Conservation (phyloP, 2,113 vertebrate genomes). For the Plestiodon gilberti region DNA sequence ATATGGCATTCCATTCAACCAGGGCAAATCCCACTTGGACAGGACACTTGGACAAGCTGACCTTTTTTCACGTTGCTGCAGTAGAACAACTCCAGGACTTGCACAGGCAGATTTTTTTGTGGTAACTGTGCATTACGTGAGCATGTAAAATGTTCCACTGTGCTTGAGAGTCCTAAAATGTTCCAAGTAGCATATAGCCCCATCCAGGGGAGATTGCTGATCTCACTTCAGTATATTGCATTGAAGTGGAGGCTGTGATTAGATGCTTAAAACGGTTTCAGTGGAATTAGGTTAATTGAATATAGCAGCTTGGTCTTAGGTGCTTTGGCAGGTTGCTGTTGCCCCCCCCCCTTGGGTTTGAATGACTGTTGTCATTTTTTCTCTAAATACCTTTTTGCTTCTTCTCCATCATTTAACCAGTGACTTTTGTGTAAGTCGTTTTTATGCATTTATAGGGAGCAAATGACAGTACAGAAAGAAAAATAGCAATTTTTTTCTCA, state of each 20-base stretch:
- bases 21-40: background rate
- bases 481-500: background rate
- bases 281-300: background rate
- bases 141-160: background rate
- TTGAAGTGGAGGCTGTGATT: background rate
- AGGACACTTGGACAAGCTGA: too few relatives aligned
- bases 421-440: background rate
- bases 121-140: background rate
- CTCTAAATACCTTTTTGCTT: background rate
- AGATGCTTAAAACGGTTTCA: background rate
- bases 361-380: background rate
- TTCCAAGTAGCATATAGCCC: background rate
- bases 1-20: accelerated
- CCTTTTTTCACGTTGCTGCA: background rate
- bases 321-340: background rate
- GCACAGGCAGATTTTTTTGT: background rate
- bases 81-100: background rate
- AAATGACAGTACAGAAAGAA: background rate
- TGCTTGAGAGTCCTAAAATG: background rate
- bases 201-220: background rate
- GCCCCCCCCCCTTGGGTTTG: background rate
- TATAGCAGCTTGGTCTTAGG: background rate
- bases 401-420: background rate
- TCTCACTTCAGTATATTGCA: background rate
- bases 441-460: background rate